These are phyloP conservation scores for Trichonephila inaurata DNA, from an alignment of 1,140 invertebrate species.

Conservation along the genomic window DNA sequence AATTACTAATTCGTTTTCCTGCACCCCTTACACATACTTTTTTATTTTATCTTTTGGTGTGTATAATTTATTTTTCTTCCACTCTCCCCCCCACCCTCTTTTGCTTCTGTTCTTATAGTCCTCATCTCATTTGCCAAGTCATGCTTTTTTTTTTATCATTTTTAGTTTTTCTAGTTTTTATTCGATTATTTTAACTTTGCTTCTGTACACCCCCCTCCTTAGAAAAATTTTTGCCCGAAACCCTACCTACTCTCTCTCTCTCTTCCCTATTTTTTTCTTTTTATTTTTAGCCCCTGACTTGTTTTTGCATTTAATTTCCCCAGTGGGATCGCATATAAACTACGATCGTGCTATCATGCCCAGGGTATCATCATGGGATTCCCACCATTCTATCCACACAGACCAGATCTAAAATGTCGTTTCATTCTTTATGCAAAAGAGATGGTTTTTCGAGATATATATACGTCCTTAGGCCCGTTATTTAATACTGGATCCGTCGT, in stretches of 20 bases:
- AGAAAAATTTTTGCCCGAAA: not conserved
- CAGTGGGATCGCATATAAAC: constrained; percentile 67
- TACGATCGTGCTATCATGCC: constrained; percentile 47
- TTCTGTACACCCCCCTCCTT: not conserved
- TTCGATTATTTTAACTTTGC: constrained; percentile 67
- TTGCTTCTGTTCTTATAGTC: constrained; percentile 50
- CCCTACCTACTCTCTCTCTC: not conserved
- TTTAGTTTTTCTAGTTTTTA: constrained; percentile 36
- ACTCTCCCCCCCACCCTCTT: not conserved
- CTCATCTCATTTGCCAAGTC: constrained; percentile 39
- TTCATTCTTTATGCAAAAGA: constrained; percentile 72
- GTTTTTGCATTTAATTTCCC: constrained; percentile 75
- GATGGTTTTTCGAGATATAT: constrained; percentile 27
- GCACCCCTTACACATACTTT: not conserved
- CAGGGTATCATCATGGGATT: not conserved
- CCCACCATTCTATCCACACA: constrained; percentile 15
- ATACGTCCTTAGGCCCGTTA: constrained; percentile 13
- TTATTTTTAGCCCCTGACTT: constrained; percentile 18
- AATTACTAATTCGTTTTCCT: constrained; percentile 74
- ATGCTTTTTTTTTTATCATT: not conserved
- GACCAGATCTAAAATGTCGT: constrained; percentile 61
- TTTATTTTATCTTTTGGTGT: constrained; percentile 31
- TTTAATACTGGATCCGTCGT: constrained; percentile 15
- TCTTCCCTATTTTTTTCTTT: constrained; percentile 3
- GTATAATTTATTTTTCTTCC: constrained; percentile 63